Evolutionary conservation across 2,888 invertebrate species (phyloP).

Genomic region (Stenurella melanura): DNA sequence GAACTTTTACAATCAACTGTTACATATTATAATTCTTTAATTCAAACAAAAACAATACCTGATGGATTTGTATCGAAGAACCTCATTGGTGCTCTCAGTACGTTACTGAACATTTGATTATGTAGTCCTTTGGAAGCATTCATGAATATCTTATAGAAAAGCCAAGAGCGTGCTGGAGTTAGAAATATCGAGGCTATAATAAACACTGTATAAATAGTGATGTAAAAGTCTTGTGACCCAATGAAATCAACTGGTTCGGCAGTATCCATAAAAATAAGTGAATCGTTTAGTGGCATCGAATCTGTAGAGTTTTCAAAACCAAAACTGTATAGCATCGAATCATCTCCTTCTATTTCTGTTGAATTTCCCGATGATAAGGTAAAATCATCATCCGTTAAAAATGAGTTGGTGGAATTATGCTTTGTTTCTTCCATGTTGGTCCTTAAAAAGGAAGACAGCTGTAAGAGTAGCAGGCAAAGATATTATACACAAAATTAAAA

Average conservation of each 20-base stretch:
- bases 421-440: conserved; percentile 71
- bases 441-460: conserved; percentile 63
- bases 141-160: conserved; percentile 85
- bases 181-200: conserved; percentile 78
- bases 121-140: conserved; percentile 85
- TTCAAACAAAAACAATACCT: conserved; percentile 70
- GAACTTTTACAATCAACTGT: too few species aligned
- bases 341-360: conserved; percentile 30
- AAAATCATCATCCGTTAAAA: conserved; percentile 29
- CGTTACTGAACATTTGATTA: conserved; percentile 84
- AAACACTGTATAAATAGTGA: conserved; percentile 78
- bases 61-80: conserved; percentile 92
- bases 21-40: neutral
- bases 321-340: conserved; percentile 25
- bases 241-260: conserved; percentile 26
- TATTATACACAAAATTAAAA: too few species aligned
- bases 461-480: too few species aligned
- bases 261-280: neutral
- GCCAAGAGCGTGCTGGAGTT: conserved; percentile 79
- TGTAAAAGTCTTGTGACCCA: conserved; percentile 63
- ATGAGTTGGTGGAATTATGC: conserved; percentile 44
- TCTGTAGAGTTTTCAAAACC: conserved; percentile 12
- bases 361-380: conserved; percentile 23
- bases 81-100: conserved; percentile 84
- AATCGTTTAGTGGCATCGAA: neutral